A percentile compares a stretch with the other conserved stretches of the same genome.
These are phyloP conservation scores for Saccopteryx bilineata DNA, from an alignment of 2,113 vertebrate species.

Conservation along the genomic window DNA sequence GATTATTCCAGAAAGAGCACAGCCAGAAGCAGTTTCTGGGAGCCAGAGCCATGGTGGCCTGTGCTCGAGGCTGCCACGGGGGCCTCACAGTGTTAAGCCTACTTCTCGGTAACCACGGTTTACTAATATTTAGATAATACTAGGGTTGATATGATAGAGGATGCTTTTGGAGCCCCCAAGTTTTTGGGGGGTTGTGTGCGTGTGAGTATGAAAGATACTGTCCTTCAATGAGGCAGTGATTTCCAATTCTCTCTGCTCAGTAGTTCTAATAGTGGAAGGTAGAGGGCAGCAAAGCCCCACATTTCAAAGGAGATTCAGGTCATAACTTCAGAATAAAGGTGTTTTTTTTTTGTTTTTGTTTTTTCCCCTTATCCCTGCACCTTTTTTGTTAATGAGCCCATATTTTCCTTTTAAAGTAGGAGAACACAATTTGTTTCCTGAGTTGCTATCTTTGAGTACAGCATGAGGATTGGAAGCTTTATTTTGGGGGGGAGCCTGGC, in stretches of 20 bases:
- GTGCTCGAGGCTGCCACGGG: too few relatives aligned
- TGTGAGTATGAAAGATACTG: background rate
- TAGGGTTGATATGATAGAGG: background rate
- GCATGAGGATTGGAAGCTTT: background rate
- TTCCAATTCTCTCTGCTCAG: background rate
- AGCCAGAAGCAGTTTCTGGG: background rate
- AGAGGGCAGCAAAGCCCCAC: slow-evolving; percentile 89
- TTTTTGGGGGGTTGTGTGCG: background rate
- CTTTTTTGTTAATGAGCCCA: slow-evolving; percentile 50
- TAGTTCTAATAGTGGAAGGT: slow-evolving; percentile 70
- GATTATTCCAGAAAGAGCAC: background rate
- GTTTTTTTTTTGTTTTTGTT: background rate
- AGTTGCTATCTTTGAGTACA: background rate
- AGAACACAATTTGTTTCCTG: background rate
- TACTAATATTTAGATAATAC: background rate
- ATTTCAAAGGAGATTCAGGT: slow-evolving; percentile 33
- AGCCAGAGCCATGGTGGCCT: background rate
- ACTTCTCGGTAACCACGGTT: fast-evolving
- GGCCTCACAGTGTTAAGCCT: too few relatives aligned
- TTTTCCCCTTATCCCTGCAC: fast-evolving
- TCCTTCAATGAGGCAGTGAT: background rate
- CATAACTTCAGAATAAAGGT: fast-evolving
- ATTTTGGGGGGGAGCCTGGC: background rate
- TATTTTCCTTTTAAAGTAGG: background rate
- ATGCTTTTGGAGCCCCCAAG: background rate